Evolutionary conservation across 2,888 invertebrate genomes (phyloP).

Genomic region (Eudemis profundana): DNA sequence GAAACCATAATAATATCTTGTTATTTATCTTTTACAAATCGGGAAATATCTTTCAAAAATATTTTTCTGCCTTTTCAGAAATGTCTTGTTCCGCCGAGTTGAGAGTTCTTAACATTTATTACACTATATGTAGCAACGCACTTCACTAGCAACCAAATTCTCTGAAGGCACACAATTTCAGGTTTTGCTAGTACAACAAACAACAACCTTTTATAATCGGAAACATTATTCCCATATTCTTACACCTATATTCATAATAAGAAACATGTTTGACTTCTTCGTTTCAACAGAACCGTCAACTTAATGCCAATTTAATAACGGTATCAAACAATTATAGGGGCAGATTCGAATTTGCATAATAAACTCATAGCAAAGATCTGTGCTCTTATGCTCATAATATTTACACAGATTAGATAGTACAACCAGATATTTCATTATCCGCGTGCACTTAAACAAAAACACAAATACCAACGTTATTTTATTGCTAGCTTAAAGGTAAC

Average conservation of each 20-base stretch:
- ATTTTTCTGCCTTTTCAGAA: constrained; percentile 6
- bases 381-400: too few species aligned
- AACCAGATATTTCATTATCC: too few species aligned
- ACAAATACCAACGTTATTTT: too few species aligned
- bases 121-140: constrained; percentile 33
- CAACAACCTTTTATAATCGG: constrained; percentile 30
- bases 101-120: constrained; percentile 30
- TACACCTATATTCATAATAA: constrained; percentile 29
- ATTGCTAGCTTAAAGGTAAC: too few species aligned
- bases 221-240: constrained; percentile 24
- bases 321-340: background rate
- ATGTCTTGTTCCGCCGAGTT: constrained; percentile 20
- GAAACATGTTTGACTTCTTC: constrained; percentile 17
- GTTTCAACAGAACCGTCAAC: constrained; percentile 6
- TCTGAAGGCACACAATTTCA: constrained; percentile 42
- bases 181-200: constrained; percentile 39
- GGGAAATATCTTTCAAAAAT: constrained; percentile 9
- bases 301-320: background rate
- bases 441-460: too few species aligned
- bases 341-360: background rate
- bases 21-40: constrained; percentile 3
- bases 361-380: too few species aligned
- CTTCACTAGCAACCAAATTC: constrained; percentile 34
- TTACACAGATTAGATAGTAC: too few species aligned
- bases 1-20: background rate